Percentiles rank a stretch among this genome's conserved stretches.
These are phyloP conservation scores for Crocidura indochinensis DNA, from an alignment of 2,797 vertebrate genomes.

Conservation along the genomic window DNA sequence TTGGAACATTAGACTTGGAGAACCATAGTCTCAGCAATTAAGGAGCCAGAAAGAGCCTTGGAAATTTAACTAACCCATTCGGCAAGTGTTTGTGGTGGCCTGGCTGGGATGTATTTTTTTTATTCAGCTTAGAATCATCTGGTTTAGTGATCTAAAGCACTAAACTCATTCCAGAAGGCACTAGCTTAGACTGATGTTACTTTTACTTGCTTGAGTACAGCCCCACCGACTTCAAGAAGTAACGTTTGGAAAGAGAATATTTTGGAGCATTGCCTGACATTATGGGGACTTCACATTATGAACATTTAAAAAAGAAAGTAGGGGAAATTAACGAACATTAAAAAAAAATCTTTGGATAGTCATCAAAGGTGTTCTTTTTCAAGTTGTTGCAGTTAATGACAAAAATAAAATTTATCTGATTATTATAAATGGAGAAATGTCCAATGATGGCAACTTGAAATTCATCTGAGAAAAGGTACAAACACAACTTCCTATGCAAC, in stretches of 20 bases:
- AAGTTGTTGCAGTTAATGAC: too few species aligned
- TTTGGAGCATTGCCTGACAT: background rate
- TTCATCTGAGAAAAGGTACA: conserved; percentile 6
- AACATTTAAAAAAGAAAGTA: background rate
- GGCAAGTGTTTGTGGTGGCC: background rate
- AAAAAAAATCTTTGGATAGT: background rate
- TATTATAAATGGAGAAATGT: conserved; percentile 22
- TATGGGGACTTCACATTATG: background rate
- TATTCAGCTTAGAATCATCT: conserved; percentile 17
- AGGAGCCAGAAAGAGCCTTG: background rate
- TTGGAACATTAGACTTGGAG: background rate
- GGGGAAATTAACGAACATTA: background rate
- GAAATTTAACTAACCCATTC: background rate
- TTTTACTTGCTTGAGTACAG: background rate
- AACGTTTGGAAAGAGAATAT: background rate
- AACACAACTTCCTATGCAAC: background rate
- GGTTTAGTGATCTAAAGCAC: background rate
- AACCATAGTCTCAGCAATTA: background rate
- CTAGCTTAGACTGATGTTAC: background rate
- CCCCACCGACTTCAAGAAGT: background rate
- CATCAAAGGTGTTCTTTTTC: background rate
- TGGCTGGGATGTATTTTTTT: background rate
- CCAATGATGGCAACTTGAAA: background rate
- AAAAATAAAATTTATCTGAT: background rate
- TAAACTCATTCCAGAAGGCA: background rate